Evolutionary conservation across 2,797 vertebrate species (phyloP).

Genomic region (Aulostomus chinensis): DNA sequence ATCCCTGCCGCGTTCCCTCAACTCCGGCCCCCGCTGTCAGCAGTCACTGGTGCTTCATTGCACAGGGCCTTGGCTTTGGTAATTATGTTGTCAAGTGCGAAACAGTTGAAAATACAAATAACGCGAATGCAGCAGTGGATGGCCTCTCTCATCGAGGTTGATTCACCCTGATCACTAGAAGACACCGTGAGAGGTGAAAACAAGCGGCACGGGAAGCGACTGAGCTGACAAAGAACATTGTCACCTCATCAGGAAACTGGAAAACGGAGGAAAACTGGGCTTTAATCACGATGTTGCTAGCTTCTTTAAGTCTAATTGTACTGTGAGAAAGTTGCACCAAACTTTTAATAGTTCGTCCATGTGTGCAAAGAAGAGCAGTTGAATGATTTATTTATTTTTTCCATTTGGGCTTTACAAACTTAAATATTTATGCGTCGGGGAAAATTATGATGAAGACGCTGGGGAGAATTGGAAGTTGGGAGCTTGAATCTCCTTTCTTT

Average conservation of each 20-base stretch:
- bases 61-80: constrained; percentile 42
- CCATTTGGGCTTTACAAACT: too few species aligned
- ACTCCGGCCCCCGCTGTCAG: constrained; percentile 29
- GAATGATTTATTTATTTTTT: too few species aligned
- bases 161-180: constrained; percentile 54
- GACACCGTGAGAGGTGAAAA: constrained; percentile 19
- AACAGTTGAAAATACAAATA: constrained; percentile 46
- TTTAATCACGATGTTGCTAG: too few species aligned
- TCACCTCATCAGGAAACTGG: constrained; percentile 53
- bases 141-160: constrained; percentile 30
- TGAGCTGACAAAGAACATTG: constrained; percentile 59
- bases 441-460: too few species aligned
- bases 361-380: too few species aligned
- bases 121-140: constrained; percentile 29
- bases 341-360: too few species aligned
- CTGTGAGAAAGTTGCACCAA: too few species aligned
- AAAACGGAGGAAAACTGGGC: constrained; percentile 24
- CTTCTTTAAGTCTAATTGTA: too few species aligned
- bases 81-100: constrained; percentile 73
- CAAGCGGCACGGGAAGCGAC: constrained; percentile 47
- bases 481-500: too few species aligned
- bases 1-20: too few species aligned
- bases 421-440: too few species aligned
- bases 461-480: too few species aligned
- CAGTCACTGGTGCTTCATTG: constrained; percentile 70